These are phyloP conservation scores for Lycodopsis pacificus DNA, from an alignment of 2,797 vertebrate genomes.

Conservation along the genomic window DNA sequence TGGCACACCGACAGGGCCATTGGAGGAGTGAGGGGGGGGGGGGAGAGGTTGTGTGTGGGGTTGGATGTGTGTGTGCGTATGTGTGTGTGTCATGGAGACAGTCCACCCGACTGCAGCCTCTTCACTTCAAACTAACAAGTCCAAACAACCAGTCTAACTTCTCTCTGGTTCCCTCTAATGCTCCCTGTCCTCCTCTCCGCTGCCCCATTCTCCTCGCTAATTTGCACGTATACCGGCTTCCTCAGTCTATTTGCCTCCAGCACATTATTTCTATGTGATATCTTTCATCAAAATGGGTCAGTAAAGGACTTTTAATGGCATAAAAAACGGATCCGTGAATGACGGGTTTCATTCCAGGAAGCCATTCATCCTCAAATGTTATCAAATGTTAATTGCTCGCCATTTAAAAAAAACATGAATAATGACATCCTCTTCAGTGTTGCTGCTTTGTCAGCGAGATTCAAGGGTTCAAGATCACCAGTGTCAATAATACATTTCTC, in stretches of 20 bases:
- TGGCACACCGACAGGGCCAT: slow-evolving; percentile 90
- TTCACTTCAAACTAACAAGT: slow-evolving; percentile 72
- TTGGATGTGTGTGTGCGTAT: slow-evolving; percentile 53
- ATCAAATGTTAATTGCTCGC: slow-evolving; percentile 60
- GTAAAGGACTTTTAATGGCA: slow-evolving; percentile 47
- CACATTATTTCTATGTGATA: slow-evolving; percentile 36
- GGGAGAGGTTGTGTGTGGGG: slow-evolving; percentile 46
- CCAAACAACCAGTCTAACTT: slow-evolving; percentile 71
- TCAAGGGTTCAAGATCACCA: slow-evolving; percentile 52
- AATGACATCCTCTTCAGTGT: slow-evolving; percentile 54
- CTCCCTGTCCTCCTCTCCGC: slow-evolving; percentile 16
- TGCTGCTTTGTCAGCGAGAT: slow-evolving; percentile 41
- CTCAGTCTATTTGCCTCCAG: slow-evolving; percentile 30
- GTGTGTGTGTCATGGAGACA: slow-evolving; percentile 57
- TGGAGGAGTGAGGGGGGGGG: slow-evolving; percentile 62
- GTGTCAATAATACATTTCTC: slow-evolving; percentile 44
- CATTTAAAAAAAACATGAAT: slow-evolving; percentile 49
- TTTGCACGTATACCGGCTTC: slow-evolving; percentile 49
- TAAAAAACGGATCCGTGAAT: slow-evolving; percentile 52
- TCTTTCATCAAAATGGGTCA: slow-evolving; percentile 56
- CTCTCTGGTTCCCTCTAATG: slow-evolving; percentile 42
- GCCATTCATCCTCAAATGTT: slow-evolving; percentile 58
- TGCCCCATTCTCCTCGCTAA: slow-evolving; percentile 38
- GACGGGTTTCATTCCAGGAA: slow-evolving; percentile 50
- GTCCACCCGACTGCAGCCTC: slow-evolving; percentile 70